These are phyloP conservation scores for Sinodicranocentrus sp. DNA, from an alignment of 2,888 invertebrate species.

Conservation along the genomic window DNA sequence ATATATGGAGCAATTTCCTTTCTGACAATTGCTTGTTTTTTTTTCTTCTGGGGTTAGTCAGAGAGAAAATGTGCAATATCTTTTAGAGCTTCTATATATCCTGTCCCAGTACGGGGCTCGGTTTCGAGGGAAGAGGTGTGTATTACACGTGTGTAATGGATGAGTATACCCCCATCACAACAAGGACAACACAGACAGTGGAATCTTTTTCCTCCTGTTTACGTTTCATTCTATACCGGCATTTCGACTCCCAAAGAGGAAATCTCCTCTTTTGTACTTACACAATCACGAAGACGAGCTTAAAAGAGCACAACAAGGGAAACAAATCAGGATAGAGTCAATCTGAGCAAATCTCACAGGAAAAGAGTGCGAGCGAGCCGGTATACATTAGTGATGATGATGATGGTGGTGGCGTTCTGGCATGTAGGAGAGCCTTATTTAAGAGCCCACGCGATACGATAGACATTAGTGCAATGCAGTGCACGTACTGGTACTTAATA, in stretches of 20 bases:
- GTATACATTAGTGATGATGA: slow-evolving; percentile 35
- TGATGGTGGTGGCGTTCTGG: slow-evolving; percentile 40
- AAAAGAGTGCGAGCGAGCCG: slow-evolving; percentile 26
- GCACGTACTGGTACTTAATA: slow-evolving; percentile 68
- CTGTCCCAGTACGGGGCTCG: neutral
- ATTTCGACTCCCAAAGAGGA: neutral
- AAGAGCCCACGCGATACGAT: slow-evolving; percentile 51
- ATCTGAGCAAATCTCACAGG: slow-evolving; percentile 56
- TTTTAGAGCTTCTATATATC: slow-evolving; percentile 13
- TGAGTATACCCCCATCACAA: slow-evolving; percentile 30
- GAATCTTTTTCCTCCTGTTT: slow-evolving; percentile 45
- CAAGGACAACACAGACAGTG: neutral
- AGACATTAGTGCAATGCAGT: slow-evolving; percentile 46
- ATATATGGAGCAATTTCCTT: slow-evolving; percentile 58
- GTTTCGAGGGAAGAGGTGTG: slow-evolving; percentile 3
- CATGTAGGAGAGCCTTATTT: slow-evolving; percentile 44
- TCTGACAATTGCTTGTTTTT: slow-evolving; percentile 48
- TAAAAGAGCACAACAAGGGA: slow-evolving; percentile 43
- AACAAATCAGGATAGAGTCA: slow-evolving; percentile 65
- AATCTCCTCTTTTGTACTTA: slow-evolving; percentile 1
- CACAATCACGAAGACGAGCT: slow-evolving; percentile 10
- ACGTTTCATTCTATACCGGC: slow-evolving; percentile 34
- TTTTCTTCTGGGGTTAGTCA: slow-evolving; percentile 10
- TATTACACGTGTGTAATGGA: slow-evolving; percentile 47
- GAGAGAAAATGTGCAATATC: slow-evolving; percentile 37